Evolutionary conservation across 2,888 invertebrate genomes (phyloP), one percentile per base, ranked within the genome.

Genomic region (Acanthococcus lagerstroemiae): DNA sequence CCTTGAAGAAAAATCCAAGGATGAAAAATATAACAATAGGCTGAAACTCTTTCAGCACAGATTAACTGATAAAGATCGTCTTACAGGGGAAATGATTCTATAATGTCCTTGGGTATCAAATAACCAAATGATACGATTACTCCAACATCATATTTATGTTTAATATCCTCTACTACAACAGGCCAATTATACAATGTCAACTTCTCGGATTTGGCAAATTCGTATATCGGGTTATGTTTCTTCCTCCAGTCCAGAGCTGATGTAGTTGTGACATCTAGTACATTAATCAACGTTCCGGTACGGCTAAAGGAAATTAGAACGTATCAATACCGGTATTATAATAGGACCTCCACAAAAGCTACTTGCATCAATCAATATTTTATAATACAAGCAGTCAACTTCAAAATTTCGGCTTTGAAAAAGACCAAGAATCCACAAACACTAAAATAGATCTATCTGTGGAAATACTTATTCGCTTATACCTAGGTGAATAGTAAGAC

Each of bases 61-160:
- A 4, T 17, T 50, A 17, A 7, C 24, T 19, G 21, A 22, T 15
- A 12, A 6, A 37, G 27, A 25, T n/a, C 56, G 71, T 81, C 86
- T 82, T 82, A 93, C 93, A 88, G 76, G 66, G 88, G 87, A 78
- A 95, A 94, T 67, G 83, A 80, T 7, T 83, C 77, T 27, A 96
- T 88, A 0, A 93, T 75, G 61, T 80, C 75, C 69, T 82, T 78
- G 45, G 92, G 92, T 72, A 96, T 91, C 68, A 96, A 79, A 74
- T 92, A 86, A 0, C 96, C 95, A 80, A 96, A 96, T 0, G 95
- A 95, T 1, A 90, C 93, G 26, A 96, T 89, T 56, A 95, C 78
- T 4, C 95, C 95, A 68, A 95, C 77, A 74, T 95, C 87, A 78
- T 86, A 94, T 60, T 80, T 77, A 58, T 78, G 72, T 45, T 80